A percentile compares a stretch with the other conserved stretches of the same genome.
Evolutionary conservation across 2,888 invertebrate species (phyloP).

Genomic region (Matsumyia berberina): DNA sequence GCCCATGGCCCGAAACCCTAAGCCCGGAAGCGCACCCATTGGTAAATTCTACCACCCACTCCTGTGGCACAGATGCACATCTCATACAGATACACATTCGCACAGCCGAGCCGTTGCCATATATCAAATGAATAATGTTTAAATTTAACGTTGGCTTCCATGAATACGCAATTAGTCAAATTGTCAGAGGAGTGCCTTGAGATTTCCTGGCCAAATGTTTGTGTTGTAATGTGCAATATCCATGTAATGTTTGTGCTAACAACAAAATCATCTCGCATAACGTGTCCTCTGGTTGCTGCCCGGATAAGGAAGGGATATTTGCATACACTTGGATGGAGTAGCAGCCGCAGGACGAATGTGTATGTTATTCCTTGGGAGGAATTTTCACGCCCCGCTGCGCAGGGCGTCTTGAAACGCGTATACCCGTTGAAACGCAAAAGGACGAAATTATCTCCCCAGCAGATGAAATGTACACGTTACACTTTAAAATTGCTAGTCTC

Average conservation of each 20-base stretch:
- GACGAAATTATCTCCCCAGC: slow-evolving; percentile 43
- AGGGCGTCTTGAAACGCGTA: slow-evolving; percentile 17
- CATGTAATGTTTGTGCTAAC: slow-evolving; percentile 69
- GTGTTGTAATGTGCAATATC: slow-evolving; percentile 64
- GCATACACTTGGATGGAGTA: slow-evolving; percentile 30
- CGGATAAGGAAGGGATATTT: slow-evolving; percentile 41
- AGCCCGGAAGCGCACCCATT: slow-evolving; percentile 1
- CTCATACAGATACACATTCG: background rate
- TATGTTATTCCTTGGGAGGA: slow-evolving; percentile 9
- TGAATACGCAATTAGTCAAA: slow-evolving; percentile 75
- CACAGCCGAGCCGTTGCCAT: background rate
- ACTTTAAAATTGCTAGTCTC: slow-evolving; percentile 61
- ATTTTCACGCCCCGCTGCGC: slow-evolving; percentile 28
- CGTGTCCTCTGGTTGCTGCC: slow-evolving; percentile 24
- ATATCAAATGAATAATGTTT: slow-evolving; percentile 70
- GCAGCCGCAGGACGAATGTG: background rate
- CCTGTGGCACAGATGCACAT: slow-evolving; percentile 30
- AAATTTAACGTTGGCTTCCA: slow-evolving; percentile 65
- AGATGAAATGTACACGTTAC: slow-evolving; percentile 56
- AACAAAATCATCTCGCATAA: slow-evolving; percentile 70
- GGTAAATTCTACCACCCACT: slow-evolving; percentile 13
- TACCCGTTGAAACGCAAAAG: slow-evolving; percentile 16
- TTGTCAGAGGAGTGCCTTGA: slow-evolving; percentile 63
- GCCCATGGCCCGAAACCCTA: background rate
- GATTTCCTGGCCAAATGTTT: slow-evolving; percentile 67